A percentile compares a stretch with the other conserved stretches of the same genome.
Conservation (phyloP, 2,113 vertebrate species). For the Oryzias javanicus region DNA sequence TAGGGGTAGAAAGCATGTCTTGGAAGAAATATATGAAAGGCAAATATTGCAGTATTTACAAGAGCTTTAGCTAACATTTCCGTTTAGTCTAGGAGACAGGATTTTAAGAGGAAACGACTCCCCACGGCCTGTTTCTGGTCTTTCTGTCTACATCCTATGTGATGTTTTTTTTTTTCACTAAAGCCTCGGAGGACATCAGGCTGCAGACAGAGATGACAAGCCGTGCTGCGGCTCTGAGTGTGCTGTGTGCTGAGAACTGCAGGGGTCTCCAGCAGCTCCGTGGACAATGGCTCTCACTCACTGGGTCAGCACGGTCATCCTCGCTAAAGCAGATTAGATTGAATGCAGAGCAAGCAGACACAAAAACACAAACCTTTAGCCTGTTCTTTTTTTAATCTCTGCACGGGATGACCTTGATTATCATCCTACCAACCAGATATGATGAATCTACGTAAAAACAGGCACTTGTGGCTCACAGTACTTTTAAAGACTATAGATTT, state of each 20-base stretch:
- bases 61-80: too few relatives aligned
- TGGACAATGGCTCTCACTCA: constrained; percentile 27
- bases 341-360: constrained; percentile 25
- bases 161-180: neutral
- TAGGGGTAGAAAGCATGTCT: too few relatives aligned
- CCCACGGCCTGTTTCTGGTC: neutral
- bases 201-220: neutral
- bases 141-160: neutral
- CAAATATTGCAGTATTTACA: too few relatives aligned
- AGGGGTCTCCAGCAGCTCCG: constrained; percentile 20
- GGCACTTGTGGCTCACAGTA: too few relatives aligned
- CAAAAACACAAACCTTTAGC: constrained; percentile 12
- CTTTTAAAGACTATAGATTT: too few relatives aligned
- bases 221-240: constrained; percentile 20
- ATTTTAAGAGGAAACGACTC: neutral
- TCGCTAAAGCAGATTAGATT: constrained; percentile 38
- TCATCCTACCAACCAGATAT: constrained; percentile 15
- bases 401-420: constrained; percentile 1
- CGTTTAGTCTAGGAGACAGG: neutral
- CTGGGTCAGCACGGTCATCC: constrained; percentile 28
- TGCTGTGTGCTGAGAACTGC: constrained; percentile 19
- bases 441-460: neutral
- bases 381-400: constrained; percentile 9
- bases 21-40: too few relatives aligned
- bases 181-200: neutral